A percentile compares a stretch with the other conserved stretches of the same genome.
These are phyloP conservation scores for Paraescarpia echinospica DNA, from an alignment of 1,140 invertebrate species.

Conservation along the genomic window DNA sequence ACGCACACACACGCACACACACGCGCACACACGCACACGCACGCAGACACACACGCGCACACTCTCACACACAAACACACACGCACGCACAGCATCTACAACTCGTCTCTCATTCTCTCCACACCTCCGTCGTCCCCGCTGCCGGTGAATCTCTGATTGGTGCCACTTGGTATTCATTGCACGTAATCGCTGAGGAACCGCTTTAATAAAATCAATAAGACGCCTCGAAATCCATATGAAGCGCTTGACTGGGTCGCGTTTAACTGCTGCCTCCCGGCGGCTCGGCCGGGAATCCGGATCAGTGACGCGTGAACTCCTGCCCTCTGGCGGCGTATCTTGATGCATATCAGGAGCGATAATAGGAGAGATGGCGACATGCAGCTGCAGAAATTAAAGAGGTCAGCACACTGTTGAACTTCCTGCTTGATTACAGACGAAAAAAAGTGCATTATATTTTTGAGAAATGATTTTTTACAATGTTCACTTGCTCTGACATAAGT, in stretches of 20 bases:
- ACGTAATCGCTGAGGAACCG: neutral
- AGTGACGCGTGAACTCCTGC: neutral
- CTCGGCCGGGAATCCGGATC: neutral
- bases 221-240: neutral
- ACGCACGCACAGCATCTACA: slow-evolving; percentile 8
- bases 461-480: too few species aligned
- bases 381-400: neutral
- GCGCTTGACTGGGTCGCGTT: slow-evolving; percentile 2
- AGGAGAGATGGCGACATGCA: neutral
- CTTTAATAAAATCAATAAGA: slow-evolving; percentile 7
- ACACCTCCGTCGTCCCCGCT: neutral
- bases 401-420: too few species aligned
- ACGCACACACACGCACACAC: slow-evolving; percentile 17
- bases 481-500: too few species aligned
- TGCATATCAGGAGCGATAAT: neutral
- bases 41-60: slow-evolving; percentile 13
- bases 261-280: neutral
- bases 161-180: neutral
- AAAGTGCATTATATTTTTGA: too few species aligned
- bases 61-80: slow-evolving; percentile 11
- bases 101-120: neutral
- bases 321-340: neutral
- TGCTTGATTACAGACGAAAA: too few species aligned
- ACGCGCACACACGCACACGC: slow-evolving; percentile 16
- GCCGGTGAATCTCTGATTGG: neutral